phyloP scores from a whole-genome alignment of 2,888 invertebrate genomes.

The Coelinius sp. region DNA sequence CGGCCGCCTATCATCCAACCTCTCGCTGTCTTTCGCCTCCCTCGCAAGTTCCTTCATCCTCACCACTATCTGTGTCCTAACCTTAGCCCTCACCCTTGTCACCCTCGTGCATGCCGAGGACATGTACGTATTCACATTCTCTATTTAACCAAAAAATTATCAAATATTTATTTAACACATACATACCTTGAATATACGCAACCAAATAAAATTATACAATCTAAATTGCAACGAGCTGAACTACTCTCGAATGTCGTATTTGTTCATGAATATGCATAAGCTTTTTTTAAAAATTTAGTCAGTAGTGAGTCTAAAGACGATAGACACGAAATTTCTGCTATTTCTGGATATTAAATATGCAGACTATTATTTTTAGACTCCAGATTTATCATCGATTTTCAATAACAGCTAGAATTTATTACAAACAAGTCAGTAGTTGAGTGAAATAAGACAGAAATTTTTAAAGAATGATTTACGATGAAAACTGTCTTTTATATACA shows the following conservation, averaged over 20 bases:
- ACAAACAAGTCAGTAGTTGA: neutral
- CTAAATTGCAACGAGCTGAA: conserved; percentile 18
- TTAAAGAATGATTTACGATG: neutral
- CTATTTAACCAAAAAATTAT: neutral
- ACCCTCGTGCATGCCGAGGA: conserved; percentile 67
- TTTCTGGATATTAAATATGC: neutral
- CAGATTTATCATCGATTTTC: neutral
- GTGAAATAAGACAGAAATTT: neutral
- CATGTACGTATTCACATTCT: conserved; percentile 64
- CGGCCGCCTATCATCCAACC: conserved; percentile 68
- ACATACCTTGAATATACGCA: conserved; percentile 33
- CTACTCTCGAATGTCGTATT: conserved; percentile 13
- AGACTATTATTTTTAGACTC: neutral
- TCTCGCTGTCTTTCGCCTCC: conserved; percentile 70
- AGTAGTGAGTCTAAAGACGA: conserved; percentile 17
- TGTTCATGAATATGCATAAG: conserved; percentile 21
- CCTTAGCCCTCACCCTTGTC: conserved; percentile 66
- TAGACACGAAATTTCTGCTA: neutral
- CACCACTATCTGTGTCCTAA: conserved; percentile 64
- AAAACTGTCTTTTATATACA: neutral
- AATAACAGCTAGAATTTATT: neutral
- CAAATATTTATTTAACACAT: conserved; percentile 5
- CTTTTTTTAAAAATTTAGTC: neutral
- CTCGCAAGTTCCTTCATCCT: conserved; percentile 67
- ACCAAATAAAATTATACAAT: conserved; percentile 29